Conservation (phyloP, 64 coral and sea anemone genomes). For the Astreopora myriophthalma region DNA sequence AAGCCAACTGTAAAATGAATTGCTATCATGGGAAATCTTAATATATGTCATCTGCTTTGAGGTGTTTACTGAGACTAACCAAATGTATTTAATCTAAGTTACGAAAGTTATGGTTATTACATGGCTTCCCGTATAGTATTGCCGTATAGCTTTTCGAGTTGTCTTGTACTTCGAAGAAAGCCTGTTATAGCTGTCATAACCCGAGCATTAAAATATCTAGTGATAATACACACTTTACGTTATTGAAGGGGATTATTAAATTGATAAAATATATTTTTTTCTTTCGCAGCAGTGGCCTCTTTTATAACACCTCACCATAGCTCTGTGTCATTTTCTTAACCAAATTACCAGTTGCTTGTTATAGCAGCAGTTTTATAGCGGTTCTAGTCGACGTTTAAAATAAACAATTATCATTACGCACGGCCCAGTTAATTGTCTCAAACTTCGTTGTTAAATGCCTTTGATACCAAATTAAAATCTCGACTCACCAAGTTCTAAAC, state of each 20-base stretch:
- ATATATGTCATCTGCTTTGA: too few relatives aligned
- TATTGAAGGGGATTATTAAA: too few relatives aligned
- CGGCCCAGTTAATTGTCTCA: too few relatives aligned
- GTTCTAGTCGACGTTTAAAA: background rate
- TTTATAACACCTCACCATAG: background rate
- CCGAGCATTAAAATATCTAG: too few relatives aligned
- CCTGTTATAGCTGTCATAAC: too few relatives aligned
- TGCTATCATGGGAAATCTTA: background rate
- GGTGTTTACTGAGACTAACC: too few relatives aligned
- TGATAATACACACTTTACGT: too few relatives aligned
- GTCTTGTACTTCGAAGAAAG: background rate
- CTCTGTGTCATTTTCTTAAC: too few relatives aligned
- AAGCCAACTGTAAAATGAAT: background rate
- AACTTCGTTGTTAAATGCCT: background rate
- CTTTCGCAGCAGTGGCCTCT: background rate
- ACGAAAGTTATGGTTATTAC: too few relatives aligned
- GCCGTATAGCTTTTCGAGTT: too few relatives aligned
- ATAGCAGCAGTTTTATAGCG: background rate
- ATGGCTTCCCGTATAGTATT: too few relatives aligned
- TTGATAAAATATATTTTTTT: background rate
- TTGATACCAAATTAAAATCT: background rate
- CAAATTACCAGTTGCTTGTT: background rate
- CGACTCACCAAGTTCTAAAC: background rate
- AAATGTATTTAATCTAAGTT: too few relatives aligned
- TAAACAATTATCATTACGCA: background rate